Percentiles rank a stretch among this genome's conserved stretches.
phyloP scores from a whole-genome alignment of 2,797 vertebrate species.

The Propithecus deckenii region DNA sequence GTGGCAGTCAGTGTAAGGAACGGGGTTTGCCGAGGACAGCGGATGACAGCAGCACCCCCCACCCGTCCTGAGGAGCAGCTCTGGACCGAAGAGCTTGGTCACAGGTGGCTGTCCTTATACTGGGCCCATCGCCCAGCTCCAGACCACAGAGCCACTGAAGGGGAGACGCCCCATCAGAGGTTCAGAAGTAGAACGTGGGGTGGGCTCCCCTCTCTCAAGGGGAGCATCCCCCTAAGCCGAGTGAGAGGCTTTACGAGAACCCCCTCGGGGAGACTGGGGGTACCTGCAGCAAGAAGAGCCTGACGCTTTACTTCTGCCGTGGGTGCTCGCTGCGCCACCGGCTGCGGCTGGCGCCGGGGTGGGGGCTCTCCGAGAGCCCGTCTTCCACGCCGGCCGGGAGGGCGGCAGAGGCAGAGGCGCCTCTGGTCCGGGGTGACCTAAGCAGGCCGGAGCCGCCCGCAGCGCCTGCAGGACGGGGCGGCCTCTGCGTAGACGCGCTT shows the following conservation, averaged over 20 bases:
- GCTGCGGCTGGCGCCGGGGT: neutral
- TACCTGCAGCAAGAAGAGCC: neutral
- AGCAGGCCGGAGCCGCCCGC: neutral
- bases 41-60: neutral
- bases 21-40: neutral
- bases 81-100: neutral
- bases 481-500: neutral
- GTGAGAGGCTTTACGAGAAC: neutral
- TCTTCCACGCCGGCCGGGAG: accelerated
- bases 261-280: neutral
- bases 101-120: neutral
- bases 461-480: neutral
- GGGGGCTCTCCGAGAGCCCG: neutral
- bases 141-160: neutral
- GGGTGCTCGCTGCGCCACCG: neutral
- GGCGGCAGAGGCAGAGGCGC: neutral
- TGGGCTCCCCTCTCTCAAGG: neutral
- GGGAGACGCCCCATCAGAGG: neutral
- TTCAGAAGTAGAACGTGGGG: neutral
- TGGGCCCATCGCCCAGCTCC: neutral
- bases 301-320: neutral
- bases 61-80: neutral
- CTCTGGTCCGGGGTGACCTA: neutral
- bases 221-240: neutral
- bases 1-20: too few relatives aligned